Base-by-base conservation (phyloP, 2,888 invertebrate species). In the Macrosiphum euphorbiae region DNA sequence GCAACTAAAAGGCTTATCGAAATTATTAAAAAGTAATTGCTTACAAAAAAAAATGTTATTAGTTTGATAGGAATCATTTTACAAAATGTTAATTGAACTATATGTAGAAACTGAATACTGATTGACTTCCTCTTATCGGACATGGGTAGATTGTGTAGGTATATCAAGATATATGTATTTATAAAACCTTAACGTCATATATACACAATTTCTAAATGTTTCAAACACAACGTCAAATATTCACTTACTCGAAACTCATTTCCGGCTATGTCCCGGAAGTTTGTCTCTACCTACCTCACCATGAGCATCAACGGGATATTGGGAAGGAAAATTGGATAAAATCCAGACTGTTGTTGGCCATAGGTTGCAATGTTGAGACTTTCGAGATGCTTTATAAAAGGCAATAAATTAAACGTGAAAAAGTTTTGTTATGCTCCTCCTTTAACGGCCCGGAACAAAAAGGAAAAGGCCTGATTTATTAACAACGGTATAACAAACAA, bases 161-260 rank as follows among this genome's bases (percentile, higher is more conserved):
- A 67, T 84, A 91, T 84, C 28, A 84, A 90, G 26, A 85, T 44
- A 85, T 84, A 44, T 91, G 26, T 91, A 58, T 85, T 86, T 58
- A 28, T 44, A 67, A 87, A 50, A 26, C 47, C 47, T 91, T 52
- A 26, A 90, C 89, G 47, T n/a, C 67, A 20, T 87, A 50, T 44
- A 28, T 24, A 84, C 26, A 87, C 58, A 47, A 58, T 86, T 86
- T 91, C 85, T 26, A 86, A n/a, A 86, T 44, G 58, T 86, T 86
- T n/a, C 91, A 47, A 87, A 86, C 67, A 7, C 87, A 88, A 88
- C 87, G 92, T 92, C 87, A 85, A 89, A 93, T 85, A 93, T 93
- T 93, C 88, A 93, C 93, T 93, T 93, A 93, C 90, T 85, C 47
- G 89, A 90, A 93, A 93, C 93, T 93, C 89, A 93, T 93, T 90